A percentile compares a stretch with the other conserved stretches of the same genome.
These are phyloP conservation scores for Macaria notata DNA, from an alignment of 2,888 invertebrate species.

Conservation along the genomic window DNA sequence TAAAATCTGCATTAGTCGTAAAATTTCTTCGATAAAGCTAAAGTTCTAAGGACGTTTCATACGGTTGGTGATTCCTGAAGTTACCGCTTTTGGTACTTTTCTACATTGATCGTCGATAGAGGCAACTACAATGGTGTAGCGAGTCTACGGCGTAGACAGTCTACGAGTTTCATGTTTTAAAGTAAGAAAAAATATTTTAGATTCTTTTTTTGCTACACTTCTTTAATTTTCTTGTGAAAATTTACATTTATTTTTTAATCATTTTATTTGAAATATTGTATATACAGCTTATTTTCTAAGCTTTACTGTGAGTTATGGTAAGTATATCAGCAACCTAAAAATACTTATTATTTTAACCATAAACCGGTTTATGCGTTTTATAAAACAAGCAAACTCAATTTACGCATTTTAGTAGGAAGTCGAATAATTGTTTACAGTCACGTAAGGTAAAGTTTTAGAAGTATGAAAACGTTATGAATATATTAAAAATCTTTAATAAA, in stretches of 20 bases:
- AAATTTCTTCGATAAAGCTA: conserved; percentile 27
- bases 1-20: conserved; percentile 25
- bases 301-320: too few relatives aligned
- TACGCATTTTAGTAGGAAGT: conserved; percentile 6
- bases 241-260: too few relatives aligned
- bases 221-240: too few relatives aligned
- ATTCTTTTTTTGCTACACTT: too few relatives aligned
- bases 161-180: too few relatives aligned
- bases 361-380: conserved; percentile 4
- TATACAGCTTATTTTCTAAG: too few relatives aligned
- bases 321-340: neutral
- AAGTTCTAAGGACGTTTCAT: conserved; percentile 2
- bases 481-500: neutral
- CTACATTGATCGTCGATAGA: too few relatives aligned
- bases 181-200: too few relatives aligned
- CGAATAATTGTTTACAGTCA: conserved; percentile 11
- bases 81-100: too few relatives aligned
- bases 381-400: conserved; percentile 8
- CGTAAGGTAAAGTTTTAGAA: conserved; percentile 1
- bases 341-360: conserved; percentile 5
- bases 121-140: too few relatives aligned
- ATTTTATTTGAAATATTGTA: too few relatives aligned
- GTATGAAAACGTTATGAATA: neutral
- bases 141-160: too few relatives aligned
- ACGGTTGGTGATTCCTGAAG: neutral